A percentile compares a stretch with the other conserved stretches of the same genome.
Conservation (phyloP, 2,113 vertebrate genomes). For the Stigmatopora argus region DNA sequence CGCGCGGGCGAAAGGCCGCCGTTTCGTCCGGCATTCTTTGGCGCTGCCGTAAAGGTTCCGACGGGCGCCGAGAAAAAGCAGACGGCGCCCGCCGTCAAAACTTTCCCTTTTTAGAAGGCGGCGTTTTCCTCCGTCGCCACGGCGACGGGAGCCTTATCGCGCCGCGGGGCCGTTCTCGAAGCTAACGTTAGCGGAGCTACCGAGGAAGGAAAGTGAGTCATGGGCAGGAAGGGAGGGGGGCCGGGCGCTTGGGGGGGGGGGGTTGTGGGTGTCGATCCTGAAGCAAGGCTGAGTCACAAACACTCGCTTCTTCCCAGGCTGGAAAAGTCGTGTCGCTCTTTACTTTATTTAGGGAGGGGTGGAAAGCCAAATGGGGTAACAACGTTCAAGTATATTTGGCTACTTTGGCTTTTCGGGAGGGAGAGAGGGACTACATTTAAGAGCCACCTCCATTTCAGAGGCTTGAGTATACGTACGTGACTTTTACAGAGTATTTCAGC, state of each 20-base stretch:
- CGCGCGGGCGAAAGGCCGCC: too few species aligned
- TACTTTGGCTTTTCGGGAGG: too few species aligned
- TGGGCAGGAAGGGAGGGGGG: background rate
- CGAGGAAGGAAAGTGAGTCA: conserved; percentile 5
- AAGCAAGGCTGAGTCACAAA: background rate
- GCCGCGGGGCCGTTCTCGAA: too few species aligned
- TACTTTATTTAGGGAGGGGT: background rate
- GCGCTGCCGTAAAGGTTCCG: background rate
- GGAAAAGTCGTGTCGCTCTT: conserved; percentile 3
- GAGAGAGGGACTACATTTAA: too few species aligned
- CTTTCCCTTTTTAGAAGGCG: background rate
- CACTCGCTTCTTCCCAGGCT: background rate
- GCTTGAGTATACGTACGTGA: too few species aligned
- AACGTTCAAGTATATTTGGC: background rate
- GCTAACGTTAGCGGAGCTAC: background rate
- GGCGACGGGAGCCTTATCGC: background rate
- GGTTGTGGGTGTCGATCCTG: background rate
- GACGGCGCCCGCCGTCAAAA: background rate
- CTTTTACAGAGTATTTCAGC: too few species aligned
- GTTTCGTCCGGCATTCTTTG: background rate
- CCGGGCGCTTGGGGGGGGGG: background rate
- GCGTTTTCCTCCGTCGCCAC: background rate
- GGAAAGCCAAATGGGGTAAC: background rate
- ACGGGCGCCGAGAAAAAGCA: background rate
- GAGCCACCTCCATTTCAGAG: too few species aligned